Evolutionary conservation across 1,140 invertebrate species (phyloP).

Genomic region (Aphis craccivora): DNA sequence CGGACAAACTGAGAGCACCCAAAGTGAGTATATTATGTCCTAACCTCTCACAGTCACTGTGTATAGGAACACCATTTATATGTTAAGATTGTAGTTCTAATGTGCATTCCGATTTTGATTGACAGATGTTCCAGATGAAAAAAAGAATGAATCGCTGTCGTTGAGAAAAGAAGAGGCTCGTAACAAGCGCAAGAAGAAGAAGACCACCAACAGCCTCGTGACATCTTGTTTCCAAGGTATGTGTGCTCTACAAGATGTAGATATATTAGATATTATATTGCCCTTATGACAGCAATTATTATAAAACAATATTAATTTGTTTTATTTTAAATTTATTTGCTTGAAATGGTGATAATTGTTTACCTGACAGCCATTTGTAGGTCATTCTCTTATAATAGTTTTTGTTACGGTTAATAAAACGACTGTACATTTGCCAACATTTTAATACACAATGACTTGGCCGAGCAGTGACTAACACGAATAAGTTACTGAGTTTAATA

Average conservation of each 20-base stretch:
- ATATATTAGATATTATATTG: background rate
- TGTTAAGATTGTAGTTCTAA: background rate
- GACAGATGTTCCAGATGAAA: slow-evolving; percentile 60
- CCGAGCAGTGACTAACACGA: background rate
- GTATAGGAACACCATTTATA: background rate
- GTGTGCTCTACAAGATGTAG: background rate
- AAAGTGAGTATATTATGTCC: background rate
- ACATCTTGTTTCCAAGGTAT: slow-evolving; percentile 88
- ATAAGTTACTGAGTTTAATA: background rate
- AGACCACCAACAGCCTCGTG: slow-evolving; percentile 83
- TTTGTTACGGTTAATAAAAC: background rate
- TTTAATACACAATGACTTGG: background rate
- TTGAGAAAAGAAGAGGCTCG: slow-evolving; percentile 85
- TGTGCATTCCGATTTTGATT: background rate
- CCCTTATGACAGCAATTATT: background rate
- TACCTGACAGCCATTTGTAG: slow-evolving; percentile 2
- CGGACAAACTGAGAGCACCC: slow-evolving; percentile 52
- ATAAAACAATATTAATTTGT: background rate
- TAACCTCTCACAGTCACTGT: background rate
- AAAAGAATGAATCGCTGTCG: slow-evolving; percentile 68
- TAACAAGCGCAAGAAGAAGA: slow-evolving; percentile 85
- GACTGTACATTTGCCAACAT: slow-evolving; percentile 21
- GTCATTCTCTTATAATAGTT: slow-evolving; percentile 22
- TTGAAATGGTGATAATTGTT: background rate
- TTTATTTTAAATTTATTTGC: background rate